A percentile compares a stretch with the other conserved stretches of the same genome.
These are phyloP conservation scores for Neolamprologus multifasciatus DNA, from an alignment of 2,797 vertebrate genomes.

Conservation along the genomic window DNA sequence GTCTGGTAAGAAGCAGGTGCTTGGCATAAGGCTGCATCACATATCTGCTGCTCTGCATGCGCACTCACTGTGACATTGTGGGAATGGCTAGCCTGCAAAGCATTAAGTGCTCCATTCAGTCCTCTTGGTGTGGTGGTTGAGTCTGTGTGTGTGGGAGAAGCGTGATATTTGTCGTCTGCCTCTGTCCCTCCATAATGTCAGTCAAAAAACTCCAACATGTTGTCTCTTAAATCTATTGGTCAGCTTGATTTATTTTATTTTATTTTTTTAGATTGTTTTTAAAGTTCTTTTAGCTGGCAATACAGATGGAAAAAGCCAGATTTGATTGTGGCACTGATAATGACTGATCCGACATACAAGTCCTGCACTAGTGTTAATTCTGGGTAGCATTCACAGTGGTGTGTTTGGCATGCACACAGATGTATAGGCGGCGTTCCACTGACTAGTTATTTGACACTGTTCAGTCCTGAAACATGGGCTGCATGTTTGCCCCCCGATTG, in stretches of 20 bases:
- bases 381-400: background rate
- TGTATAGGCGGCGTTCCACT: background rate
- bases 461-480: background rate
- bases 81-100: slow-evolving; percentile 32
- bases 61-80: slow-evolving; percentile 34
- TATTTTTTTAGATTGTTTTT: background rate
- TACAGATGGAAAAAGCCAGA: background rate
- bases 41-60: slow-evolving; percentile 60
- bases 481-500: slow-evolving; percentile 5
- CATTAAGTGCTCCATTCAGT: slow-evolving; percentile 52
- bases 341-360: background rate
- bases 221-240: background rate
- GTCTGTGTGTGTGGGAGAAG: slow-evolving; percentile 55
- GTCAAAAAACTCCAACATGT: background rate
- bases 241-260: background rate
- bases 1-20: slow-evolving; percentile 77
- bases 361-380: background rate
- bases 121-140: slow-evolving; percentile 54
- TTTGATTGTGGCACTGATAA: background rate
- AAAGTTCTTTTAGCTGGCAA: background rate
- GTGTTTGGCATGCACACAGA: slow-evolving; percentile 1
- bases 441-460: background rate
- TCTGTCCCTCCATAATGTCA: slow-evolving; percentile 1
- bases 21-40: background rate
- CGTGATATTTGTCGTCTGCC: slow-evolving; percentile 25